These are phyloP conservation scores for Numida meleagris DNA, from an alignment of 2,113 vertebrate species.

Conservation along the genomic window DNA sequence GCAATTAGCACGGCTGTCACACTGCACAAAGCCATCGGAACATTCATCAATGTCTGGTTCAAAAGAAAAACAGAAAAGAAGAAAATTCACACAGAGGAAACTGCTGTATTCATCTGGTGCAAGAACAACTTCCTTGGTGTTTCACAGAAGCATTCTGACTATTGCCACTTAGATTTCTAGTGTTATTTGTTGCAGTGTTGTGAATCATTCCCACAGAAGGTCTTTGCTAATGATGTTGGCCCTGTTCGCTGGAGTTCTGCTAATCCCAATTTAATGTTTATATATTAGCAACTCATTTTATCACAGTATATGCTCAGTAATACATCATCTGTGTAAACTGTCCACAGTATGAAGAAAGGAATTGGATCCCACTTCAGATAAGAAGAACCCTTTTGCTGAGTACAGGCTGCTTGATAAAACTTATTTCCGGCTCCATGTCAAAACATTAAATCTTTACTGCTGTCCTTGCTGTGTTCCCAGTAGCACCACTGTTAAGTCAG, in stretches of 20 bases:
- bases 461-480: neutral
- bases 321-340: neutral
- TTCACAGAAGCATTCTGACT: neutral
- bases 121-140: neutral
- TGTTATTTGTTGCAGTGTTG: neutral
- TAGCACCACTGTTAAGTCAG: neutral
- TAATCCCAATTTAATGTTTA: neutral
- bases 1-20: slow-evolving; percentile 93
- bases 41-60: slow-evolving; percentile 96
- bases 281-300: neutral
- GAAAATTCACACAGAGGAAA: slow-evolving; percentile 1
- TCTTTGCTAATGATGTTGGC: neutral
- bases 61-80: slow-evolving; percentile 23
- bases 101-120: neutral
- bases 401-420: neutral
- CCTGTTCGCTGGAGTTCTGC: neutral
- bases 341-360: neutral
- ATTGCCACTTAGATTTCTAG: neutral
- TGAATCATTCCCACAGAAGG: neutral
- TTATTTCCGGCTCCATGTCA: neutral
- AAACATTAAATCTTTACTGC: neutral
- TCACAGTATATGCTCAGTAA: neutral
- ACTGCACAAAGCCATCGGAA: slow-evolving; percentile 93
- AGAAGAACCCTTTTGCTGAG: neutral
- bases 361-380: neutral